These are phyloP conservation scores for Olivierus martensii DNA, from an alignment of 1,140 invertebrate genomes.

Conservation along the genomic window DNA sequence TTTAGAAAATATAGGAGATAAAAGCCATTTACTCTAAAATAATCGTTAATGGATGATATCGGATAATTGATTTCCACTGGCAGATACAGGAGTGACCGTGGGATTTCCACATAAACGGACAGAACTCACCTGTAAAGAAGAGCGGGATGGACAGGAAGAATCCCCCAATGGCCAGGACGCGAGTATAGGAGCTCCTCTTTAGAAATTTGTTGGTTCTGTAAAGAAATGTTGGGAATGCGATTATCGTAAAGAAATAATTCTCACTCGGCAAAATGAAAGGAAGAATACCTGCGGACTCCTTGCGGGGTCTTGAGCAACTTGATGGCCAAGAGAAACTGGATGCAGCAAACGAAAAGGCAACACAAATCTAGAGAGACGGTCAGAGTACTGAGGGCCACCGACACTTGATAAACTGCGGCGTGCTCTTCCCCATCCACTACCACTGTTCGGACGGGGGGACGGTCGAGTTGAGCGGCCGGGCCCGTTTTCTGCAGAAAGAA, in stretches of 20 bases:
- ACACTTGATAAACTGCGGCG: slow-evolving; percentile 76
- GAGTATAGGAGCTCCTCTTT: slow-evolving; percentile 71
- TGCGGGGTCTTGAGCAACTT: slow-evolving; percentile 67
- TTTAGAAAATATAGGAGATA: too few species aligned
- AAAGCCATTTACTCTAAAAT: too few species aligned
- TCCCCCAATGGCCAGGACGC: slow-evolving; percentile 78
- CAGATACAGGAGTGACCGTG: too few species aligned
- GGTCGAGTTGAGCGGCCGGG: not conserved
- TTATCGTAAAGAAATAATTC: too few species aligned
- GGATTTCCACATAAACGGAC: too few species aligned
- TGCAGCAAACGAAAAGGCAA: slow-evolving; percentile 80
- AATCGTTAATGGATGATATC: too few species aligned
- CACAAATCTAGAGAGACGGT: slow-evolving; percentile 75
- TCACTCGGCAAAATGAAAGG: too few species aligned
- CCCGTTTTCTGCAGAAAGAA: slow-evolving; percentile 71
- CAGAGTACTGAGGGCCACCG: slow-evolving; percentile 68
- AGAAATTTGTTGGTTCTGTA: slow-evolving; percentile 75
- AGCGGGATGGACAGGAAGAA: slow-evolving; percentile 89
- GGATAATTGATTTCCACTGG: too few species aligned
- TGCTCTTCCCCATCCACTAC: slow-evolving; percentile 51
- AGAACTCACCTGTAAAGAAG: slow-evolving; percentile 62
- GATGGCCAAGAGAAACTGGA: slow-evolving; percentile 84
- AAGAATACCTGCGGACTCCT: slow-evolving; percentile 37
- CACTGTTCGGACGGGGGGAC: too few species aligned
- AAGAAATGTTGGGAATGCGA: too few species aligned